A percentile compares a stretch with the other conserved stretches of the same genome.
Conservation (phyloP, 2,797 vertebrate species). For the Poeciliopsis paucimaculata region DNA sequence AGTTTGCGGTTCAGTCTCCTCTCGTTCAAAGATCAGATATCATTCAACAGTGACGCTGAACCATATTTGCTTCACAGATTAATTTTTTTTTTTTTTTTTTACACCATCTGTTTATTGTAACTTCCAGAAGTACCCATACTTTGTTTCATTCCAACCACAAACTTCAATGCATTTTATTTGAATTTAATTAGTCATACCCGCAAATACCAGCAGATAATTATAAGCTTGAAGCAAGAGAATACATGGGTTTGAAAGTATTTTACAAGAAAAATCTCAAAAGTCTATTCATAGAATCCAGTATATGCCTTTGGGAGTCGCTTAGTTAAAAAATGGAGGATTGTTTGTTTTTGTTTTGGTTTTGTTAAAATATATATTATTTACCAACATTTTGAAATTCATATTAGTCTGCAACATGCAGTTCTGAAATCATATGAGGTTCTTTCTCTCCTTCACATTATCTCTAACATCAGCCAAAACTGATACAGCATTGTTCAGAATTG, state of each 20-base stretch:
- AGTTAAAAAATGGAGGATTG: background rate
- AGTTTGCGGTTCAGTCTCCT: background rate
- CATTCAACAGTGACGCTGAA: background rate
- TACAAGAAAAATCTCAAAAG: background rate
- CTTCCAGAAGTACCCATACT: background rate
- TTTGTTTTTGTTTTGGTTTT: background rate
- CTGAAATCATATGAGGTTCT: background rate
- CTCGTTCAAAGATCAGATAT: background rate
- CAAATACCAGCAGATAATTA: background rate
- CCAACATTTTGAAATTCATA: background rate
- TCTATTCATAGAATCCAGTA: background rate
- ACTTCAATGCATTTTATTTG: background rate
- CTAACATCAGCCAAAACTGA: background rate
- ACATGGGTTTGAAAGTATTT: background rate
- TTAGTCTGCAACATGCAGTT: background rate
- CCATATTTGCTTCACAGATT: background rate
- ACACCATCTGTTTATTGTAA: background rate
- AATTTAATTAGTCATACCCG: background rate
- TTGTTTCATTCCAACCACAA: background rate
- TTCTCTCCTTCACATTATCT: background rate
- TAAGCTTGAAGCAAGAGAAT: background rate
- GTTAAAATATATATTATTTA: background rate
- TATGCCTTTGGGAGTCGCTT: background rate
- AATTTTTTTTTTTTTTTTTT: background rate
- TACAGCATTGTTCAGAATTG: background rate